Conservation (phyloP, 2,888 invertebrate genomes). For the Allacma fusca region DNA sequence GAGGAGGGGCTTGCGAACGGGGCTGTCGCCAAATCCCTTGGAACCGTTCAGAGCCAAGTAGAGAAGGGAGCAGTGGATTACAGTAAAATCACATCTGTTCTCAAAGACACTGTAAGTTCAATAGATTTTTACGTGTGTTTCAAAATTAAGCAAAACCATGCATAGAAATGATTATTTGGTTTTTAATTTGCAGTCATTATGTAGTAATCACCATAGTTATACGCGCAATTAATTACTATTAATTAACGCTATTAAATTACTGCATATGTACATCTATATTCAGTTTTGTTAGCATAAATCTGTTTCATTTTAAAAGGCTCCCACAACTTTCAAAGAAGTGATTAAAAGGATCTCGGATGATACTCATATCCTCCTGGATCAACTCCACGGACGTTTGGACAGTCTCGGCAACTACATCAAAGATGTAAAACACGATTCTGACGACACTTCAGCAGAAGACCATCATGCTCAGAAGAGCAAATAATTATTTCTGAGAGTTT, state of each 20-base stretch:
- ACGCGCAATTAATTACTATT: no score
- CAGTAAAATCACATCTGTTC: not conserved
- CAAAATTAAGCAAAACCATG: no score
- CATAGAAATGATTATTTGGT: no score
- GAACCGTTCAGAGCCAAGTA: not conserved
- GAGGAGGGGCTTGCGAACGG: constrained; percentile 22
- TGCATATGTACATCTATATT: not conserved
- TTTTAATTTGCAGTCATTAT: no score
- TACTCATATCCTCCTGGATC: constrained; percentile 34
- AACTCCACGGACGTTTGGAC: constrained; percentile 39
- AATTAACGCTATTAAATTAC: not conserved
- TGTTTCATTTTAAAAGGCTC: not conserved
- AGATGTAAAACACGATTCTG: constrained; percentile 7
- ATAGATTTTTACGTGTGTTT: not conserved
- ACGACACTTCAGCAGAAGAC: constrained; percentile 25
- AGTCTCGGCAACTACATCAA: constrained; percentile 25
- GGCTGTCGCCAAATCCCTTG: not conserved
- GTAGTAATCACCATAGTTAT: not conserved
- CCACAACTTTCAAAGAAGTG: not conserved
- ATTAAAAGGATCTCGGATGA: constrained; percentile 35
- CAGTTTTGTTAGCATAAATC: no score
- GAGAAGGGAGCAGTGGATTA: constrained; percentile 12
- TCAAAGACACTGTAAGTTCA: not conserved
- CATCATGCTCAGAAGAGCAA: constrained; percentile 10
- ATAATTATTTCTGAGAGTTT: no score